A percentile compares a stretch with the other conserved stretches of the same genome.
Conservation (phyloP, 1,140 invertebrate species). For the Rhagoletis zephyria region DNA sequence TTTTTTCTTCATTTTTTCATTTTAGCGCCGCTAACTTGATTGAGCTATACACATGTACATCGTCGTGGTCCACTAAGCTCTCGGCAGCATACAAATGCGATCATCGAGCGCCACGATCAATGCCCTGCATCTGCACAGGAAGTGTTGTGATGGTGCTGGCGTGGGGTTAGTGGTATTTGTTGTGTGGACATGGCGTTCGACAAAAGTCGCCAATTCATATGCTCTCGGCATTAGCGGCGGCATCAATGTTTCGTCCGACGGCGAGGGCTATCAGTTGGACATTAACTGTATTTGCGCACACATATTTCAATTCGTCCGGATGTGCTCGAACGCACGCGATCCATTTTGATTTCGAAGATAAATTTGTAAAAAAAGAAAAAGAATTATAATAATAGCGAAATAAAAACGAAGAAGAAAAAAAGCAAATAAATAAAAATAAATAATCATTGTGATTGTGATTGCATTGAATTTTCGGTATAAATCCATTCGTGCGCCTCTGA, state of each 20-base stretch:
- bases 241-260: not conserved
- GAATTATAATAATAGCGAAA: not conserved
- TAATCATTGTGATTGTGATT: constrained; percentile 6
- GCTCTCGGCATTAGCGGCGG: constrained; percentile 16
- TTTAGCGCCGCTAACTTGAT: no score
- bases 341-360: not conserved
- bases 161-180: not conserved
- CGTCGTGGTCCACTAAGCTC: not conserved
- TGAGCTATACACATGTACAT: not conserved
- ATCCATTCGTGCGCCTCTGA: not conserved
- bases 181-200: not conserved
- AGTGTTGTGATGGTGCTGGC: not conserved
- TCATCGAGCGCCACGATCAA: not conserved
- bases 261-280: constrained; percentile 2
- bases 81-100: not conserved
- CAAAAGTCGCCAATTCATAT: not conserved
- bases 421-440: not conserved
- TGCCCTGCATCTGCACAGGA: constrained; percentile 30
- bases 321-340: constrained; percentile 42
- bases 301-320: constrained; percentile 23
- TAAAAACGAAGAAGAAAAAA: no score
- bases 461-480: not conserved
- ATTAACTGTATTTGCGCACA: constrained; percentile 48
- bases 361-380: not conserved
- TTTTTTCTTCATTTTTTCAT: no score